Evolutionary conservation across 2,888 invertebrate genomes (phyloP), one percentile per base, ranked within the genome.

Genomic region (Melanostoma mellinum): DNA sequence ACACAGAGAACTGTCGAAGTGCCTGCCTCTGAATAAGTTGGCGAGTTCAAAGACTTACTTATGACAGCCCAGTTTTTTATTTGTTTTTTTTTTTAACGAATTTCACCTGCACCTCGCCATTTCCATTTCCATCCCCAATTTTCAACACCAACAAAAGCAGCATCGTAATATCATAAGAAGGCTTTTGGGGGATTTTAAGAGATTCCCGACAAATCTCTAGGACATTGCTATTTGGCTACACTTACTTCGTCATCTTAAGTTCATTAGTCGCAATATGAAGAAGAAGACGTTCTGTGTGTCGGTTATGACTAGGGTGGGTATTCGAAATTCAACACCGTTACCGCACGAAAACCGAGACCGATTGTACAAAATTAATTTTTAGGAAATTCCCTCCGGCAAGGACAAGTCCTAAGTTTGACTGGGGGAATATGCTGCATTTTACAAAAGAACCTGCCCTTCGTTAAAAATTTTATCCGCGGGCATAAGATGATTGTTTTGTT

Each of bases 211-310:
- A 65, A 69, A 52, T 75, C 73, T 65, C 33, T 55, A 48, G 68
- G 44, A 50, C 65, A 75, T 53, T 52, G 60, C 44, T 72, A 48
- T 52, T 68, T 52, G 35, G 58, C 46, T 73, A 50, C 53, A 69
- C 80, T 80, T 73, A 82, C 72, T 52, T 74, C 82, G 69, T 78
- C 82, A 84, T 74, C 69, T 77, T 63, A 84, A 79, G 79, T 84
- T 84, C 84, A 84, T 84, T 84, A 84, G 79, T 67, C 78, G 73
- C 20, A 20, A 20, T 20, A 20, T 20, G 20, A 20, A 20, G 20
- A 20, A 20, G 20, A 20, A 20, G 20, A 20, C 20, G 20, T 20
- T 20, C 20, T 20, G 20, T 20, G 20, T 20, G 20, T 20, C 20
- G 20, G 20, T 20, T 20, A 20, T 20, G 20, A 20, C 20, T 20